Conservation (phyloP, 37 sponge, comb jelly and placozoan species). For the Tethya wilhelma region DNA sequence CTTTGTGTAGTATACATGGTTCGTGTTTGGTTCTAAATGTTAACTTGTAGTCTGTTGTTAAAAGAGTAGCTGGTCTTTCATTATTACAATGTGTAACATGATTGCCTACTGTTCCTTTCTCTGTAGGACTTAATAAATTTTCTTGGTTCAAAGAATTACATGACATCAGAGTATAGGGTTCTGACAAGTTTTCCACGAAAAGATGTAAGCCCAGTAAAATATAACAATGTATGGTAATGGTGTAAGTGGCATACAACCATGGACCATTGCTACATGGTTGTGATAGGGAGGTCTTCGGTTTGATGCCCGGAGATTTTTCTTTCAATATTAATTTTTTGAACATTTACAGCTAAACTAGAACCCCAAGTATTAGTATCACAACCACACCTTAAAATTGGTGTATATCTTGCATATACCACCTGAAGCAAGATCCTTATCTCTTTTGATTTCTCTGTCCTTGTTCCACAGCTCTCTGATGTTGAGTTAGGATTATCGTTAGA, state of each 20-base stretch:
- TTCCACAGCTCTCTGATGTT: conserved; percentile 44
- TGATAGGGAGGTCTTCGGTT: no score
- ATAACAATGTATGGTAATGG: not conserved
- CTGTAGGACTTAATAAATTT: conserved; percentile 59
- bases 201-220: conserved; percentile 73
- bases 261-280: no score
- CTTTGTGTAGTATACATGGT: no score
- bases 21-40: not conserved
- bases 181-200: conserved; percentile 65
- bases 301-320: not conserved
- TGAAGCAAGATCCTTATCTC: no score
- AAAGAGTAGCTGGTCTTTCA: not conserved
- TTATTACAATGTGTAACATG: not conserved
- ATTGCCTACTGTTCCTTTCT: not conserved
- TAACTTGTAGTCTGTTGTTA: not conserved
- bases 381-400: no score
- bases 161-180: conserved; percentile 47
- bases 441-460: not conserved
- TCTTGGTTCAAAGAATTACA: conserved; percentile 69
- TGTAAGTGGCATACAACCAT: not conserved
- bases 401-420: no score
- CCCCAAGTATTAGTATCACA: no score
- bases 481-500: conserved; percentile 45
- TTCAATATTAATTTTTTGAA: not conserved
- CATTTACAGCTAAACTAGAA: not conserved